Percentiles rank a stretch among this genome's conserved stretches.
Conservation (phyloP, 2,888 invertebrate species). For the Pachliopta kotzebuea region DNA sequence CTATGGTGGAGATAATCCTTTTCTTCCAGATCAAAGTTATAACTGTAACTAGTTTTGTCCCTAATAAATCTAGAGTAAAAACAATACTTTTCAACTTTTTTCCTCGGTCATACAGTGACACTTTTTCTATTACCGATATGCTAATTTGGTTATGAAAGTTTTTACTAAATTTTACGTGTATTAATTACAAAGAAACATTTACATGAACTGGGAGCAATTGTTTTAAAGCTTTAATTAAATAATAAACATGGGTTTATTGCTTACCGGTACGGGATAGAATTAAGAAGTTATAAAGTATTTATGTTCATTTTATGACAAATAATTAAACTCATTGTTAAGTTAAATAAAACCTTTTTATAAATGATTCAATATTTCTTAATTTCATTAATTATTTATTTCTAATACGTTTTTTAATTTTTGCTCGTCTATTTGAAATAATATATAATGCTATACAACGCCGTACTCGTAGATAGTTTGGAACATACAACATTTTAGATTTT, state of each 20-base stretch:
- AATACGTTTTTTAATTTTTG: background rate
- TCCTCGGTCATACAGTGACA: background rate
- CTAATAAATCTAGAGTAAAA: background rate
- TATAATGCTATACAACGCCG: too few species aligned
- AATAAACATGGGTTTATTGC: background rate
- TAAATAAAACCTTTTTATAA: background rate
- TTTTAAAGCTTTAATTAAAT: background rate
- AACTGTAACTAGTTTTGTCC: background rate
- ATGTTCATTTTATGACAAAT: background rate
- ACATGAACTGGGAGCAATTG: background rate
- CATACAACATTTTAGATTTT: too few species aligned
- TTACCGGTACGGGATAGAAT: background rate
- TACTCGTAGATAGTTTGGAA: too few species aligned
- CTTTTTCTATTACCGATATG: background rate
- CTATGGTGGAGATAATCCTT: background rate
- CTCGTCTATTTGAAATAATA: too few species aligned
- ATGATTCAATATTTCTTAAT: background rate
- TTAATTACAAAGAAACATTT: background rate
- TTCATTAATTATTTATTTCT: background rate
- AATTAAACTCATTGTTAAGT: background rate
- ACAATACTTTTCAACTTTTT: background rate
- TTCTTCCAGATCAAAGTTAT: background rate
- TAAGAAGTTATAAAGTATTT: background rate
- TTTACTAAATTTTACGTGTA: background rate
- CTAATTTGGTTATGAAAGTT: too few species aligned